phyloP scores from a whole-genome alignment of 2,113 vertebrate species.

The Piaya cayana region DNA sequence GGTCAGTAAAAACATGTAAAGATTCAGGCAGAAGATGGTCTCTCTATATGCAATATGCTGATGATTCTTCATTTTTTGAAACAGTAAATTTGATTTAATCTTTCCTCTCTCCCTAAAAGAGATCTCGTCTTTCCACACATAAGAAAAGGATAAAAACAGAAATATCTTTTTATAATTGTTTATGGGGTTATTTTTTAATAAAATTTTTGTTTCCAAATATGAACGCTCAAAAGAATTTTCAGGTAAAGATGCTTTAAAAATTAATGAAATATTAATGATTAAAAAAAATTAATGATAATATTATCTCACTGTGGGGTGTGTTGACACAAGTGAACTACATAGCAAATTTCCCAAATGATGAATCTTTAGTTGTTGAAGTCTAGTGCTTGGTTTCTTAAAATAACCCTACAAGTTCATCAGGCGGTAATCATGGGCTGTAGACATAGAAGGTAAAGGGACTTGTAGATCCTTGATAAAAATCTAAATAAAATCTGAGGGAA shows the following conservation, averaged over 20 bases:
- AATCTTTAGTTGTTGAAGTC: neutral
- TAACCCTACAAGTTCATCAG: neutral
- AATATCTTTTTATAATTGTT: neutral
- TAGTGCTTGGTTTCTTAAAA: neutral
- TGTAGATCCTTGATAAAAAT: conserved; percentile 41
- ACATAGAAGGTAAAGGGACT: neutral
- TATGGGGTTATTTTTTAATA: neutral
- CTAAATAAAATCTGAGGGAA: neutral
- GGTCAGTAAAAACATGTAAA: neutral
- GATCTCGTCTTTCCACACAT: neutral
- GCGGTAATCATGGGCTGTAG: neutral
- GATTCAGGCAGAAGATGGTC: neutral
- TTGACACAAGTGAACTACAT: neutral
- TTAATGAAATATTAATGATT: neutral
- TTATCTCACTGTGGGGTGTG: neutral
- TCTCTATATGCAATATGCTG: neutral
- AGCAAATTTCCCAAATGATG: neutral
- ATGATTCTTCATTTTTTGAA: neutral
- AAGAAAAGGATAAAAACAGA: neutral
- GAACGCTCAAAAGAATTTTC: neutral
- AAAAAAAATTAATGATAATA: neutral
- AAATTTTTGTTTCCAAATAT: neutral
- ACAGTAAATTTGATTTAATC: neutral
- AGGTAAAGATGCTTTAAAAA: neutral
- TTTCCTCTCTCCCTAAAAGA: neutral